Evolutionary conservation across 2,888 invertebrate genomes (phyloP).

Genomic region (Metacarcinus magister): DNA sequence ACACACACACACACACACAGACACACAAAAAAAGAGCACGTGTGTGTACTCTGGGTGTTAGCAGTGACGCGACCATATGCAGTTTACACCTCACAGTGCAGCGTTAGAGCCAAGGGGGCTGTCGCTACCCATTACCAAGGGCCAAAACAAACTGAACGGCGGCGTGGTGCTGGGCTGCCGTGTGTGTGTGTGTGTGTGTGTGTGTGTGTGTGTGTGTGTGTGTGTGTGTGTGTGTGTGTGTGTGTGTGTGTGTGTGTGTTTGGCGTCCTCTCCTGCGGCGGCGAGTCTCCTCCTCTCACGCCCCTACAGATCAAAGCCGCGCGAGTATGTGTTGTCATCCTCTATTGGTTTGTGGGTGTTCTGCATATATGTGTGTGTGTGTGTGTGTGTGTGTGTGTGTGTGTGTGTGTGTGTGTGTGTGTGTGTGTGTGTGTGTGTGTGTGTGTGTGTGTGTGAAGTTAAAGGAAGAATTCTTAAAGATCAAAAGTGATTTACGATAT

Average conservation of each 20-base stretch:
- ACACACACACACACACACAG: slow-evolving; percentile 41
- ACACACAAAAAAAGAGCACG: not conserved
- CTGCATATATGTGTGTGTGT: not conserved
- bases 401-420: not conserved
- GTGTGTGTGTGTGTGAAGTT: not conserved
- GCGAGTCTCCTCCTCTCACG: not conserved
- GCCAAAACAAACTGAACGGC: slow-evolving; percentile 47
- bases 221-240: too few relatives aligned
- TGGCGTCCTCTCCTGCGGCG: not conserved
- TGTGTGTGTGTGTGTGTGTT: not conserved
- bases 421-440: not conserved
- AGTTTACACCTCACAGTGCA: not conserved
- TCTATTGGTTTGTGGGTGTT: not conserved
- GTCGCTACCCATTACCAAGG: slow-evolving; percentile 46
- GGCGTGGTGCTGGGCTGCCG: not conserved
- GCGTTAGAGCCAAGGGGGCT: slow-evolving; percentile 19
- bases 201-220: not conserved
- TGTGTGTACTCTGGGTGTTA: not conserved
- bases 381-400: not conserved
- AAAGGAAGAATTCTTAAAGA: too few relatives aligned
- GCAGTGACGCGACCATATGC: not conserved
- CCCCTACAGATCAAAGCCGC: not conserved
- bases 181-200: not conserved
- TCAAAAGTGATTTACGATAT: too few relatives aligned
- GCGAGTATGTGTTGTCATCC: not conserved